These are phyloP conservation scores for Dichetophora obliterata DNA, from an alignment of 2,888 invertebrate species.

Conservation along the genomic window DNA sequence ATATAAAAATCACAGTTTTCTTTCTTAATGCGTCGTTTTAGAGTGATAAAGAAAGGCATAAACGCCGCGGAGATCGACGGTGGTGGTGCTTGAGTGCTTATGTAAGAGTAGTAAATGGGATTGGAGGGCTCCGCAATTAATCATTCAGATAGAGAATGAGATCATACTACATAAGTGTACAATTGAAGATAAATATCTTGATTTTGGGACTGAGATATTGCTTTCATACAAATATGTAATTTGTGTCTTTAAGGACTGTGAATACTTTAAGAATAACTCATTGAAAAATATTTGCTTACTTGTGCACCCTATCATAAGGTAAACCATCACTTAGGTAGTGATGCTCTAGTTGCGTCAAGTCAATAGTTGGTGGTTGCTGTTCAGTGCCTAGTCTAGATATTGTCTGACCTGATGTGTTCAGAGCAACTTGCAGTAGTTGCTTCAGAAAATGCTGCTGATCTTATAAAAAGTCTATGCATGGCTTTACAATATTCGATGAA, in stretches of 20 bases:
- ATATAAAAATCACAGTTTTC: constrained; percentile 15
- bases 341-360: constrained; percentile 63
- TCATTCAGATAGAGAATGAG: background rate
- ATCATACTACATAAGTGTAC: background rate
- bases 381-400: constrained; percentile 2
- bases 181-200: background rate
- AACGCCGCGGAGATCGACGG: too few species aligned
- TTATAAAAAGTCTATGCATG: constrained; percentile 71
- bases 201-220: too few species aligned
- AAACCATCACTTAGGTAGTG: constrained; percentile 43
- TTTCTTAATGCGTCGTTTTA: background rate
- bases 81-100: too few species aligned
- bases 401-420: constrained; percentile 53
- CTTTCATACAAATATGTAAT: constrained; percentile 13
- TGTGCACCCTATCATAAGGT: constrained; percentile 62
- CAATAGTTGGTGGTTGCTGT: constrained; percentile 57
- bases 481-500: constrained; percentile 69
- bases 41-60: too few species aligned
- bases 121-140: background rate
- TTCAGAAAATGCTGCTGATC: constrained; percentile 69
- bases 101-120: background rate
- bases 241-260: background rate
- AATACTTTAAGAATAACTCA: background rate
- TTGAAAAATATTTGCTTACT: constrained; percentile 1
- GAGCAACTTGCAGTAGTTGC: constrained; percentile 67